Conservation (phyloP, 2,888 invertebrate genomes). For the Gari tellinella region DNA sequence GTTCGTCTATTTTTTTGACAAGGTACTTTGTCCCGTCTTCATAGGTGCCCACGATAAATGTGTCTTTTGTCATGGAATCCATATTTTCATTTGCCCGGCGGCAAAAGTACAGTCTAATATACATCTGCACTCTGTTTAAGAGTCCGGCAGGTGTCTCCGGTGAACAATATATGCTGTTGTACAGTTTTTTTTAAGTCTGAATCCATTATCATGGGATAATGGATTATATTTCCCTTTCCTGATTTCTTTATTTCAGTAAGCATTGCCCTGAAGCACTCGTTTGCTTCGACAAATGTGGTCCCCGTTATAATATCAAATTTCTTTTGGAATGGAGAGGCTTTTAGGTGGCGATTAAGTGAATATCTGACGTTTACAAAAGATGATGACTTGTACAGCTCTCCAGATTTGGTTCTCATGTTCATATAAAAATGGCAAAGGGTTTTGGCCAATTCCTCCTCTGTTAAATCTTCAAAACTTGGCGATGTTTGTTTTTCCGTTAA, state of each 20-base stretch:
- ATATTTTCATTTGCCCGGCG: constrained; percentile 20
- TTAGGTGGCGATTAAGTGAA: too few relatives aligned
- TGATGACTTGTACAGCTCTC: too few relatives aligned
- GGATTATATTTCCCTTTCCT: constrained; percentile 6
- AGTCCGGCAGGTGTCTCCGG: constrained; percentile 6
- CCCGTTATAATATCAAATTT: too few relatives aligned
- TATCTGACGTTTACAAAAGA: too few relatives aligned
- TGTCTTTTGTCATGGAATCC: constrained; percentile 21
- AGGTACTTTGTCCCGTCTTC: constrained; percentile 6
- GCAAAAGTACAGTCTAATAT: constrained; percentile 4
- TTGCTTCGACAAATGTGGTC: constrained; percentile 12
- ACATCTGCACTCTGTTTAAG: constrained; percentile 20
- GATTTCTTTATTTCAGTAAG: constrained; percentile 12
- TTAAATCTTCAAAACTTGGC: too few relatives aligned
- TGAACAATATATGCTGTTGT: background rate
- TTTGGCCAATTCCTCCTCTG: too few relatives aligned
- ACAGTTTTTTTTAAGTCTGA: constrained; percentile 6
- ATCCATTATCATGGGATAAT: constrained; percentile 4
- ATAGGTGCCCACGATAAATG: constrained; percentile 10
- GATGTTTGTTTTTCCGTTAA: too few relatives aligned
- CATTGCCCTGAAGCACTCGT: constrained; percentile 11
- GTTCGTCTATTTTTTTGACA: constrained; percentile 8
- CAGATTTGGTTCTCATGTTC: too few relatives aligned
- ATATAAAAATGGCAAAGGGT: too few relatives aligned
- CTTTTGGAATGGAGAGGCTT: too few relatives aligned